Base-by-base conservation (phyloP, 2,113 vertebrate genomes). In the Cinclus cinclus region DNA sequence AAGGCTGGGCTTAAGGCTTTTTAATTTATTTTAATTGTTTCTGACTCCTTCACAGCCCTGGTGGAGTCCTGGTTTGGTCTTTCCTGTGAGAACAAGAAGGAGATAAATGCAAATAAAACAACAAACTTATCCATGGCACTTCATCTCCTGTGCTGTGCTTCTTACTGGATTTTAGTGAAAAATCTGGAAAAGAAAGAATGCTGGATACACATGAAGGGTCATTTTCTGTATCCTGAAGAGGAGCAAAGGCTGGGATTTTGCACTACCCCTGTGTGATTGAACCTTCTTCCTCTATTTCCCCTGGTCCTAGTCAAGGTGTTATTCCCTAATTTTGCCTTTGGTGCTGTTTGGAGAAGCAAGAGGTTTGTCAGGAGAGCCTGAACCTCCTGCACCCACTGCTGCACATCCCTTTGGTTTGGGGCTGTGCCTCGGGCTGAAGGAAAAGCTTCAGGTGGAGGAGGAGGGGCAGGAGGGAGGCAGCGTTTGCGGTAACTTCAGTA, bases 401-500 rank as follows among this genome's bases (percentile, higher is more conserved):
- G 27, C 13, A 18, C 27, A 47, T 7, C 35, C 33, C 79, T 70
- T 81, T 28, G 87, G 39, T 53, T n/a, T 64, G 64, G 68, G 79
- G 79, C 64, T 81, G 16, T 73, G 73, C 46, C 62, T 42, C 5
- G 14, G 87, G 82, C 60, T 71, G 52, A 35, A 77, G 44, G 60
- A 44, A 82, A 83, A 94, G 62, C 75, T 91, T 9, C 53, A n/a
- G 63, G 23, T 55, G 50, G 62, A 13, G 3, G 88, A 87, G 92
- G 80, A 78, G 79, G 89, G 64, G 95, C 71, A 35, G 79, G 59
- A 92, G 83, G 90, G 90, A 95, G 94, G 92, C n/a, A 74, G 84
- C 73, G 27, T 95, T 95, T 94, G 94, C 2, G 94, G 96, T 87
- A 1, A 53, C 85, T 49, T 89, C 89, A 42, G 90, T n/a, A 65